Conservation (phyloP, 2,797 vertebrate species). For the Chelon auratus region DNA sequence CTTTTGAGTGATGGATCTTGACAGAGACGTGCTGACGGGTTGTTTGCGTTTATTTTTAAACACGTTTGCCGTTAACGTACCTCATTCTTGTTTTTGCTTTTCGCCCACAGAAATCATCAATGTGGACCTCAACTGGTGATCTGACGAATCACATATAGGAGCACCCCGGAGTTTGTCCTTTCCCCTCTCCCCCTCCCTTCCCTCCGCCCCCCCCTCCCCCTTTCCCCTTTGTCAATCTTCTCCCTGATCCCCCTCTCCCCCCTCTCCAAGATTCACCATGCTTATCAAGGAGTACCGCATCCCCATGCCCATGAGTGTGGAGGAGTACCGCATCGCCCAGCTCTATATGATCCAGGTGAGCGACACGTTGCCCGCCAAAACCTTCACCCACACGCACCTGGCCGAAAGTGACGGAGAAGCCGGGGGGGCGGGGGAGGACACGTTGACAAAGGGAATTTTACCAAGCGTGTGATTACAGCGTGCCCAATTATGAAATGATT, state of each 20-base stretch:
- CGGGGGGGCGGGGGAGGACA: background rate
- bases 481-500: slow-evolving; percentile 56
- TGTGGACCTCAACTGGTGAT: slow-evolving; percentile 81
- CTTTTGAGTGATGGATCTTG: slow-evolving; percentile 18
- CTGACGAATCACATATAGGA: slow-evolving; percentile 82
- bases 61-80: background rate
- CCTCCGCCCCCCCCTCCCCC: slow-evolving; percentile 35
- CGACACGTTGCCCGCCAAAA: background rate
- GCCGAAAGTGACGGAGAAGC: slow-evolving; percentile 4
- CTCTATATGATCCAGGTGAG: slow-evolving; percentile 99
- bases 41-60: slow-evolving; percentile 11
- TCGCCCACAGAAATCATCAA: slow-evolving; percentile 83
- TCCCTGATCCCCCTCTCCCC: slow-evolving; percentile 41
- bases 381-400: slow-evolving; percentile 2
- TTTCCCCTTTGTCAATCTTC: slow-evolving; percentile 58
- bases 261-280: slow-evolving; percentile 85
- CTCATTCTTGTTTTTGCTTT: slow-evolving; percentile 25
- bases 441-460: slow-evolving; percentile 19
- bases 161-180: slow-evolving; percentile 37
- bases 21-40: slow-evolving; percentile 5
- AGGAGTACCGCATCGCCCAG: slow-evolving; percentile 98
- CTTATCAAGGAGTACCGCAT: slow-evolving; percentile 98
- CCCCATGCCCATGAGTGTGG: slow-evolving; percentile 97
- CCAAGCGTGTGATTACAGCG: slow-evolving; percentile 1
- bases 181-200: slow-evolving; percentile 46